Conservation (phyloP, 2,888 invertebrate genomes). For the Chrysolina haemoptera region DNA sequence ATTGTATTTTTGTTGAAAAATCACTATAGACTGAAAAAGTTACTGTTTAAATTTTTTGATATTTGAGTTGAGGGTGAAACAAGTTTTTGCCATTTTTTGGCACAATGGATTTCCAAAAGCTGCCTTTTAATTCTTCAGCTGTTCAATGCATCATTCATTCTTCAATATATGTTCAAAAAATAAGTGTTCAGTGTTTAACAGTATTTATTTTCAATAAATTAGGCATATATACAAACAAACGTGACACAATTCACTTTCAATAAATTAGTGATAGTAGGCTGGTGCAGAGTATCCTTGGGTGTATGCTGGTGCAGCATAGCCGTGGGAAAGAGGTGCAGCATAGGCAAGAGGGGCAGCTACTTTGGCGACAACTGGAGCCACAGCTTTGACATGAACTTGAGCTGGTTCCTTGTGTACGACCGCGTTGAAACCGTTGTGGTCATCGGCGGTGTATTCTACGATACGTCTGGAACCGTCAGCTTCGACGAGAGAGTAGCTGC, state of each 20-base stretch:
- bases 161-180: no score
- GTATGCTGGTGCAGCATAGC: conserved; percentile 4
- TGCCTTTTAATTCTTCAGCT: no score
- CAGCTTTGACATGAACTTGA: no score
- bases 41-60: no score
- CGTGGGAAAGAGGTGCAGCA: conserved; percentile 42
- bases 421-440: conserved; percentile 72
- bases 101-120: no score
- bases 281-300: not conserved
- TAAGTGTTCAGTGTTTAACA: no score
- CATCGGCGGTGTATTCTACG: conserved; percentile 72
- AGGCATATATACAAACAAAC: not conserved
- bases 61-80: no score
- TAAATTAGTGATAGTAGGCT: conserved; percentile 67
- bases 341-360: conserved; percentile 47
- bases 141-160: no score
- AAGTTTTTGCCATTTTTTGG: no score
- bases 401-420: conserved; percentile 69
- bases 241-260: not conserved
- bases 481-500: conserved; percentile 72
- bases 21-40: no score
- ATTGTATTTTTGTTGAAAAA: no score
- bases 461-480: conserved; percentile 71
- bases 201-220: not conserved
- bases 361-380: conserved; percentile 39